Conservation (phyloP, 2,113 vertebrate genomes). For the Lichenostomus cassidix region DNA sequence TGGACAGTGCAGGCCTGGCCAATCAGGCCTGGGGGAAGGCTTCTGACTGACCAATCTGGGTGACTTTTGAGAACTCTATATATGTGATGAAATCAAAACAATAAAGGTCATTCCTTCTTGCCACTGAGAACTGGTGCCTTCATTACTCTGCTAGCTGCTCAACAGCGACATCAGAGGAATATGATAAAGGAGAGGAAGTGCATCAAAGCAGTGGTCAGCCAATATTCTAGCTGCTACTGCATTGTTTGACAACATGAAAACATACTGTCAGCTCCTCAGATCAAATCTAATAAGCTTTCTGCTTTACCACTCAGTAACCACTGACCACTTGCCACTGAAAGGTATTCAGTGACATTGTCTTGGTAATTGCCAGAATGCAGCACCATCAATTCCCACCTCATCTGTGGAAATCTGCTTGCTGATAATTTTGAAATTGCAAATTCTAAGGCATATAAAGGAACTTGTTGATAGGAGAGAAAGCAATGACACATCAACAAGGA, state of each 20-base stretch:
- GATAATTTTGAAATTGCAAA: neutral
- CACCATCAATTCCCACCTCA: neutral
- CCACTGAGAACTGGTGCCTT: too few species aligned
- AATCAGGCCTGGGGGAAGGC: too few species aligned
- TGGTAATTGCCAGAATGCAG: neutral
- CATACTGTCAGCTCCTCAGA: neutral
- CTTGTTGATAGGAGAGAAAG: neutral
- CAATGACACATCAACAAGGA: neutral
- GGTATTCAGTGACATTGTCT: neutral
- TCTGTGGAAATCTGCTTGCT: neutral
- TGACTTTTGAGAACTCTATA: too few species aligned
- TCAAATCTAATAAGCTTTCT: neutral
- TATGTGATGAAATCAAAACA: too few species aligned
- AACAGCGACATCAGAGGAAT: too few species aligned
- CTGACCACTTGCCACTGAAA: neutral
- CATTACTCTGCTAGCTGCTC: too few species aligned
- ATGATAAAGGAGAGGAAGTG: neutral
- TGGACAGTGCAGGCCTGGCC: too few species aligned
- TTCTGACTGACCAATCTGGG: too few species aligned
- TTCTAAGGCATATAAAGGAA: neutral
- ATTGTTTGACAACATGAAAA: neutral
- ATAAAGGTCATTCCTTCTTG: too few species aligned
- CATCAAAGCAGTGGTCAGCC: neutral
- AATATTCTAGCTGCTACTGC: neutral
- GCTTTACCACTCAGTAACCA: neutral